A percentile compares a stretch with the other conserved stretches of the same genome.
These are phyloP conservation scores for Cosmorhoe ocellata DNA, from an alignment of 2,888 invertebrate genomes.

Conservation along the genomic window DNA sequence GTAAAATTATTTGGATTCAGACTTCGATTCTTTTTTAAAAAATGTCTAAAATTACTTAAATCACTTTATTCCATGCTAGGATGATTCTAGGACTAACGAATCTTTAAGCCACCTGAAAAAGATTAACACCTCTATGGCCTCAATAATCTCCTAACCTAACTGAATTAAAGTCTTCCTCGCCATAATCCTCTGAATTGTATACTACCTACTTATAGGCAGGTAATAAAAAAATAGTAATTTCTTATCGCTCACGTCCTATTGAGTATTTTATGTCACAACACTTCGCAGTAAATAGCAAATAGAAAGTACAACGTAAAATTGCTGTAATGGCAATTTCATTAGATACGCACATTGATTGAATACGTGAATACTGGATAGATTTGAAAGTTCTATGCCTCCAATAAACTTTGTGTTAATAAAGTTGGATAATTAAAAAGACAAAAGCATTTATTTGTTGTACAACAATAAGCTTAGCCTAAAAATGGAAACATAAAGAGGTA, in stretches of 20 bases:
- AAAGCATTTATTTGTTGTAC: no score
- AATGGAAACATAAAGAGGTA: no score
- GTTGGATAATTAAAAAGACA: no score
- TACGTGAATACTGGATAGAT: background rate
- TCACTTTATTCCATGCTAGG: no score
- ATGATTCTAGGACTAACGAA: background rate
- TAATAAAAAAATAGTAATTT: slow-evolving; percentile 6
- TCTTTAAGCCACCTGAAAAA: slow-evolving; percentile 17
- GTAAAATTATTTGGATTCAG: no score
- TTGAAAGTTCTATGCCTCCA: background rate
- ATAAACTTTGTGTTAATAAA: background rate
- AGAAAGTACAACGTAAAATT: slow-evolving; percentile 20
- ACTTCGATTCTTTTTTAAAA: no score
- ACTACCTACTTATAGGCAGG: slow-evolving; percentile 7
- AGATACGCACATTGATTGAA: slow-evolving; percentile 31
- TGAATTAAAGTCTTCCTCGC: slow-evolving; percentile 21
- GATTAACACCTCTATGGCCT: slow-evolving; percentile 38
- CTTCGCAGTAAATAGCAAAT: slow-evolving; percentile 14
- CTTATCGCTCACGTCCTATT: slow-evolving; percentile 14
- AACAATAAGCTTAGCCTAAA: no score
- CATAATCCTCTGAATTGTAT: slow-evolving; percentile 26
- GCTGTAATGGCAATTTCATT: slow-evolving; percentile 28
- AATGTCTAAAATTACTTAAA: no score
- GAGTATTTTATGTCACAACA: slow-evolving; percentile 17
- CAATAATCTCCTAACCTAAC: slow-evolving; percentile 33